Evolutionary conservation across 2,113 vertebrate genomes (phyloP).

Genomic region (Saguinus midas): DNA sequence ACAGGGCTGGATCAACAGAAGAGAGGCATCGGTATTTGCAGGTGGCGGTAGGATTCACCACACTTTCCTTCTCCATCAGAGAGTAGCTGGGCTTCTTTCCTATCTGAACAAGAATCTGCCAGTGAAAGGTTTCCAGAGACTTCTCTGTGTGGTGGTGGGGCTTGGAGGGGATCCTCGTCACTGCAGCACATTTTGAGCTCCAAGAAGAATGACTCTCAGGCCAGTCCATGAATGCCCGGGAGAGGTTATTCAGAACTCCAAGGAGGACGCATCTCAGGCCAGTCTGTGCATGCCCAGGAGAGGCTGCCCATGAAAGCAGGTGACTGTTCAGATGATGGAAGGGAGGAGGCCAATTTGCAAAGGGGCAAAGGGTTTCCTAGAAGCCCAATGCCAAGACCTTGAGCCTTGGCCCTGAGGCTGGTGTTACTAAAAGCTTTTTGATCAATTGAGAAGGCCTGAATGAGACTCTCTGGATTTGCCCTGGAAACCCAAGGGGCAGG

Average conservation of each 20-base stretch:
- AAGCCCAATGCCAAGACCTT: no score
- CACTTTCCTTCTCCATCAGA: accelerated
- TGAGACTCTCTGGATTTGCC: not conserved
- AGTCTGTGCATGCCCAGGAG: no score
- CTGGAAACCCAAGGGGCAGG: no score
- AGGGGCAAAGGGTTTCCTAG: not conserved
- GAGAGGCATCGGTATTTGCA: not conserved
- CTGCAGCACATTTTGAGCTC: accelerated
- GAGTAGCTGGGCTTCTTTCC: not conserved
- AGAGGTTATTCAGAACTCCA: accelerated
- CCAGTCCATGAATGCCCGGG: no score
- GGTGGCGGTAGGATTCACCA: no score
- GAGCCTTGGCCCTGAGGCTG: no score
- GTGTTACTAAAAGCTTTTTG: not conserved
- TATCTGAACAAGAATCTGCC: not conserved
- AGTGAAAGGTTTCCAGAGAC: not conserved
- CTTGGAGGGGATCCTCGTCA: not conserved
- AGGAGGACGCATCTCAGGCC: not conserved
- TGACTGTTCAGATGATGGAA: not conserved
- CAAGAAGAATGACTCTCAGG: not conserved
- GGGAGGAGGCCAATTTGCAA: not conserved
- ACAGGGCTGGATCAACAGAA: accelerated
- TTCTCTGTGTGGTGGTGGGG: no score
- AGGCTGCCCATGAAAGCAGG: not conserved
- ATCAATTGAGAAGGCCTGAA: not conserved